Percentiles rank a stretch among this genome's conserved stretches.
phyloP scores from a whole-genome alignment of 2,888 invertebrate genomes.

The Ecdyonurus torrentis region DNA sequence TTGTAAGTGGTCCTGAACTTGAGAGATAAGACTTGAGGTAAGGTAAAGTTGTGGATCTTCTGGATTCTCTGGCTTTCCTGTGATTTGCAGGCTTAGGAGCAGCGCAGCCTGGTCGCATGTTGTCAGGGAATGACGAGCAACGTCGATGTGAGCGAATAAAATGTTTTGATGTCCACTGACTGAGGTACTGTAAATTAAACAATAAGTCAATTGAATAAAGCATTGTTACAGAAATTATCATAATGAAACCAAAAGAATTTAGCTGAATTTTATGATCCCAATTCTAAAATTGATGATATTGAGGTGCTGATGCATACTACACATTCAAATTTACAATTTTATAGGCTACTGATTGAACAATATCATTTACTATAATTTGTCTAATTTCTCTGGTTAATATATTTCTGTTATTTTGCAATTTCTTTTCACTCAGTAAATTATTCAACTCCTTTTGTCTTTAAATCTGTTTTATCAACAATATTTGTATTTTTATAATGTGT shows the following conservation, averaged over 20 bases:
- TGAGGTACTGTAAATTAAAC: conserved; percentile 15
- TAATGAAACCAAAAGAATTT: conserved; percentile 6
- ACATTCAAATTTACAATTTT: too few species aligned
- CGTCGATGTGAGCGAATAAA: conserved; percentile 29
- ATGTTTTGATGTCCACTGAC: conserved; percentile 20
- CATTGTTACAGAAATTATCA: conserved; percentile 7
- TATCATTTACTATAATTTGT: background rate
- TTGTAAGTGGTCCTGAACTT: background rate
- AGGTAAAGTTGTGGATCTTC: background rate
- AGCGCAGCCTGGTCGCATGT: background rate
- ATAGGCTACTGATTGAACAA: background rate
- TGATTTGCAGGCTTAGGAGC: background rate
- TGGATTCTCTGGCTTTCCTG: background rate
- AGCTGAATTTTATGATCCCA: too few species aligned
- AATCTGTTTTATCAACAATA: too few species aligned
- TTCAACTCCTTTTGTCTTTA: too few species aligned
- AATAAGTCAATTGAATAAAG: conserved; percentile 2
- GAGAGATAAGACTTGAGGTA: background rate
- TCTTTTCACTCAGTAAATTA: too few species aligned
- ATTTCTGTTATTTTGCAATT: too few species aligned
- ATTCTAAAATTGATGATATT: too few species aligned
- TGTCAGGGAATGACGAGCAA: conserved; percentile 37
- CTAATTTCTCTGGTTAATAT: too few species aligned
- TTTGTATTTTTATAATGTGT: too few species aligned
- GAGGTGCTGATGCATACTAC: too few species aligned